Evolutionary conservation across 2,113 vertebrate genomes (phyloP).

Genomic region (Maccullochella peelii): DNA sequence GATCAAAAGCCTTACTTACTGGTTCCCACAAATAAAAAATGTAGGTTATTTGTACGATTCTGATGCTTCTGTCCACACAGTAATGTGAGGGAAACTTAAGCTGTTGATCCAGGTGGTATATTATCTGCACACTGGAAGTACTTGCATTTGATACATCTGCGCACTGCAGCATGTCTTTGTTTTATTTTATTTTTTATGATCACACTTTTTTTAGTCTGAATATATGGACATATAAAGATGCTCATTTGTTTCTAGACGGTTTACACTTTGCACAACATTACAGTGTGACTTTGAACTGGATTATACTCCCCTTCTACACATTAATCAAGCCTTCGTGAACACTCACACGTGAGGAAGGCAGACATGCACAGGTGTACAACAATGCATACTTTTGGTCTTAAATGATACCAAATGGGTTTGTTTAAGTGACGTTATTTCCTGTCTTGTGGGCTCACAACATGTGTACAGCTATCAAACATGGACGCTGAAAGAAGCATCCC

Average conservation of each 20-base stretch:
- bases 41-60: too few species aligned
- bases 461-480: slow-evolving; percentile 1
- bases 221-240: too few species aligned
- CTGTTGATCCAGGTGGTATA: background rate
- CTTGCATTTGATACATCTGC: too few species aligned
- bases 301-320: background rate
- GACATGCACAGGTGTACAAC: slow-evolving; percentile 5
- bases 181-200: too few species aligned
- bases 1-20: too few species aligned
- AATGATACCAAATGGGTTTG: slow-evolving; percentile 52
- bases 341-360: background rate
- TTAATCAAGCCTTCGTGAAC: background rate
- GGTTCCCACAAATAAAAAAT: too few species aligned
- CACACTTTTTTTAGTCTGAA: background rate
- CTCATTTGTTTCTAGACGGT: too few species aligned
- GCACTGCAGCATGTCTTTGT: too few species aligned
- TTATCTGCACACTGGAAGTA: background rate
- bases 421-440: background rate
- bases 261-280: too few species aligned
- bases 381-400: slow-evolving; percentile 22
- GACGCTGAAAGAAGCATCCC: slow-evolving; percentile 1
- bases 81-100: too few species aligned
- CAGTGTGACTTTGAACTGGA: background rate
- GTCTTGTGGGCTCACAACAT: background rate
- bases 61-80: too few species aligned